Base-by-base conservation (phyloP, 2,888 invertebrate species). In the Pseudococcus viburni region DNA sequence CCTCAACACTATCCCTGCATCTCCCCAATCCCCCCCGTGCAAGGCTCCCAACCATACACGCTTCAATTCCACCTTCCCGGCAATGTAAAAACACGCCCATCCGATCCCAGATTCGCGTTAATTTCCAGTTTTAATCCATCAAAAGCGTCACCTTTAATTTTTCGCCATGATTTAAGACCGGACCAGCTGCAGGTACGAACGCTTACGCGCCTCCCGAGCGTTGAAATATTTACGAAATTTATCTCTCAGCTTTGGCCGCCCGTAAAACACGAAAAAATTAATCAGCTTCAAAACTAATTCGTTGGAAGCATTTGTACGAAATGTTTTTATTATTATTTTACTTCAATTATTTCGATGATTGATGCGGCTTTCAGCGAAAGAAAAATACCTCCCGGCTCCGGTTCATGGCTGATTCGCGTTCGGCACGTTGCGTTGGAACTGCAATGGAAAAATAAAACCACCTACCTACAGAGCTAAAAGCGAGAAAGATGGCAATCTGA, bases 231-330 rank as follows among this genome's bases (percentile, higher is more conserved):
- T 68, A 68, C 22, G 26, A 68, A 68, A 68, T 68, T 68, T 68
- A 68, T 68, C 68, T 55, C 8, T 3, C 68, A 68, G 68, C 68
- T 68, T 26, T 9, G 26, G 42, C 8, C 42, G 26, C 26, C 22
- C 19, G 22, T 68, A 68, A 22, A 68, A 68, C 68, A 68, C 68
- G 68, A 68, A 68, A 68, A 68, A 68, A 68, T 68, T 68, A 68
- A 68, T 68, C 68, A 68, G 68, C 68, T 68, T 68, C 68, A 68
- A 68, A 68, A 68, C 68, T 68, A 68, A 68, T 68, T 68, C 68
- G 68, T 68, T 68, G 68, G 68, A 68, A 68, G 68, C 68, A 68
- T 68, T 68, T 68, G 68, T 68, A 68, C 68, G 26, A 26, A 68
- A 68, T 68, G 68, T 68, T 68, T 68, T 68, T 68, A 68, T 68